Evolutionary conservation across 2,888 invertebrate genomes (phyloP), one percentile per base, ranked within the genome.

Genomic region (Limnephilus rhombicus): DNA sequence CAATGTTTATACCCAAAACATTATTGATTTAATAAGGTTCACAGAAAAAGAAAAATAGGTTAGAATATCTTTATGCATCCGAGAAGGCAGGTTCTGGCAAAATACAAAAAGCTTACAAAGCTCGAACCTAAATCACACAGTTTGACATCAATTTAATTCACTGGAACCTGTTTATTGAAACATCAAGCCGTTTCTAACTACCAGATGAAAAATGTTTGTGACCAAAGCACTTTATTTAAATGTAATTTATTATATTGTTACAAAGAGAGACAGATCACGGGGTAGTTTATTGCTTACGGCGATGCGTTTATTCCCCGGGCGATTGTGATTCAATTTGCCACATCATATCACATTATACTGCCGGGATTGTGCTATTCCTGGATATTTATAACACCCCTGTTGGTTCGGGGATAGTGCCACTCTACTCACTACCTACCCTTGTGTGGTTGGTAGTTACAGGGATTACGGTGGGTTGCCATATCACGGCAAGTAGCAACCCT

Each of bases 311-410:
- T 91, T 91, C 91, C 92, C 92, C 89, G 82, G 92, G 91, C 81
- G 90, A 85, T 91, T 93, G 88, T 89, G 91, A 93, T 93, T 93
- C 92, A 93, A 93, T 93, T 93, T 93, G 90, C 93, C 93, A 93
- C 93, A 89, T 93, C 93, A 93, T 93, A 93, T 92, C 91, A 90
- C 92, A 92, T 87, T 92, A 92, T 88, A 80, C 81, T 29, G 87
- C 49, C 45, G 88, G 88, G 88, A 53, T 90, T 90, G 88, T 90
- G 82, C 83, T n/a, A 89, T 89, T 34, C 88, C 80, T 31, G 68
- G 80, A 80, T 89, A 89, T 89, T 89, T 89, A 89, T 89, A 89
- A 80, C 86, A 89, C 81, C 88, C 88, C 83, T 83, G 83, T 83
- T 83, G 83, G 83, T 11, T 83, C 24, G 83, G 83, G 83, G 83